phyloP scores from a whole-genome alignment of 2,888 invertebrate genomes.

The Exocentrus adspersus region DNA sequence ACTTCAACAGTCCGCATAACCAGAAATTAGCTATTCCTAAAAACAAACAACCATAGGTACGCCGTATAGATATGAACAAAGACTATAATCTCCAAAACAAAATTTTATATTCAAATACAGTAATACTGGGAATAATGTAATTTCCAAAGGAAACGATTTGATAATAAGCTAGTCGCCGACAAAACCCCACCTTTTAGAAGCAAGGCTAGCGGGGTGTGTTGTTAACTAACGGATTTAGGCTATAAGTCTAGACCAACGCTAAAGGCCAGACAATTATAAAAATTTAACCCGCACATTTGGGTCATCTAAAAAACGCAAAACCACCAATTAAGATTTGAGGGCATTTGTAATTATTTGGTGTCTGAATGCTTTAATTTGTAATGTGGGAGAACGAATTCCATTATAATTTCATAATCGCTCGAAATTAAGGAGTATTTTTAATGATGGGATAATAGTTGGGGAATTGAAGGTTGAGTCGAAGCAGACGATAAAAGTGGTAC shows the following conservation, averaged over 20 bases:
- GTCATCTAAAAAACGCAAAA: constrained; percentile 47
- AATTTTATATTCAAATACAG: constrained; percentile 12
- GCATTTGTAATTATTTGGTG: constrained; percentile 46
- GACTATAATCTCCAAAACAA: background rate
- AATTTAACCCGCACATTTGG: constrained; percentile 41
- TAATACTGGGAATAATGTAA: background rate
- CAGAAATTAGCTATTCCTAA: too few species aligned
- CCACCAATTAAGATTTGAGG: constrained; percentile 49
- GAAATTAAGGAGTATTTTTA: constrained; percentile 35
- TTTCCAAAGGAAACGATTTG: constrained; percentile 22
- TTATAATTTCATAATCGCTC: constrained; percentile 37
- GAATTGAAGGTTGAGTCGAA: constrained; percentile 14
- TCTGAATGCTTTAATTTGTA: constrained; percentile 44
- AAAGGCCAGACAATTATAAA: constrained; percentile 44
- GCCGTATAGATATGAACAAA: background rate
- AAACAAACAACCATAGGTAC: background rate
- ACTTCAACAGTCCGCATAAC: too few species aligned
- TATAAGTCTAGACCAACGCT: constrained; percentile 50
- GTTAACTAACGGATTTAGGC: constrained; percentile 45
- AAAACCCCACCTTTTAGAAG: constrained; percentile 25
- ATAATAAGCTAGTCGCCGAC: constrained; percentile 33
- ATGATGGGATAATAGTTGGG: constrained; percentile 24
- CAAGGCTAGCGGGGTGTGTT: constrained; percentile 21
- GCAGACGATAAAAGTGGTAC: too few species aligned
- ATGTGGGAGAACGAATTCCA: constrained; percentile 43